Percentiles rank a stretch among this genome's conserved stretches.
Evolutionary conservation across 2,797 vertebrate genomes (phyloP).

Genomic region (Catharus ustulatus): DNA sequence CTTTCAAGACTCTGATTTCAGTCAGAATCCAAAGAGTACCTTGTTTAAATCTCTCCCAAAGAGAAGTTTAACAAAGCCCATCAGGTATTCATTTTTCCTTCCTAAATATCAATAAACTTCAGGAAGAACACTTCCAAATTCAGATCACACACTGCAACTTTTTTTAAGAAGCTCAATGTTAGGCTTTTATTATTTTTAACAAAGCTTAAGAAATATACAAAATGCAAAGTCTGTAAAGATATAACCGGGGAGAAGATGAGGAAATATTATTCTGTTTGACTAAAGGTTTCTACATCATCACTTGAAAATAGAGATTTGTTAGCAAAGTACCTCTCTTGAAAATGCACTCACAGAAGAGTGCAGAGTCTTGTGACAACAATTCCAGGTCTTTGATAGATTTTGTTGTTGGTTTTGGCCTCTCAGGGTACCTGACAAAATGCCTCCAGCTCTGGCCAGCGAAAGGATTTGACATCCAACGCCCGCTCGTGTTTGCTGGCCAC

Average conservation of each 20-base stretch:
- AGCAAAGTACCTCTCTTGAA: neutral
- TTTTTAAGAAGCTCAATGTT: neutral
- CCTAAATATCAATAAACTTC: neutral
- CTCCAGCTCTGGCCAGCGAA: neutral
- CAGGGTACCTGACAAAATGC: neutral
- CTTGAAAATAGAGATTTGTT: neutral
- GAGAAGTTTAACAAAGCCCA: neutral
- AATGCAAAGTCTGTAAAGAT: neutral
- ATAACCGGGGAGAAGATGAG: neutral
- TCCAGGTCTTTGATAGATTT: neutral
- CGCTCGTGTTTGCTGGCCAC: neutral
- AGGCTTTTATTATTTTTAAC: neutral
- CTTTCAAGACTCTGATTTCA: neutral
- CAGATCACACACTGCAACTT: neutral
- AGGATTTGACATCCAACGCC: accelerated
- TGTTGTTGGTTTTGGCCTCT: neutral
- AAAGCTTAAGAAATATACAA: neutral
- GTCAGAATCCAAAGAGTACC: neutral
- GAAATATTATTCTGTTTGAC: neutral
- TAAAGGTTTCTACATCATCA: neutral
- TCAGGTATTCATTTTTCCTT: neutral
- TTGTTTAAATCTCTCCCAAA: neutral
- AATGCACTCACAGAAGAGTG: neutral
- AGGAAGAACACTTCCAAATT: neutral
- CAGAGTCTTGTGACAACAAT: neutral